A percentile compares a stretch with the other conserved stretches of the same genome.
Conservation (phyloP, 2,113 vertebrate species). For the Sceloporus tristichus region DNA sequence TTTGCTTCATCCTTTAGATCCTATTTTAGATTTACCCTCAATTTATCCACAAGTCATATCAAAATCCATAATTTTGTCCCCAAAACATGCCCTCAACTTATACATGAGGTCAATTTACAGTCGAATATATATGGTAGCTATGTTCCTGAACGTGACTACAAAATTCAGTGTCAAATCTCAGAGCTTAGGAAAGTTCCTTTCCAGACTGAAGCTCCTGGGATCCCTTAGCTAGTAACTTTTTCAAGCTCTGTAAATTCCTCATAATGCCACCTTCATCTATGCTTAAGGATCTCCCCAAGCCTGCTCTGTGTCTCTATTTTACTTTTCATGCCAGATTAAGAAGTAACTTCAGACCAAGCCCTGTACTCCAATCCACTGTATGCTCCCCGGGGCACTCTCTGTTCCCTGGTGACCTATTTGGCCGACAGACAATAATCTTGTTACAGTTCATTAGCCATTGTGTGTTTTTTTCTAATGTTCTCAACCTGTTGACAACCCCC, state of each 20-base stretch:
- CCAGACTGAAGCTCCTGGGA: no score
- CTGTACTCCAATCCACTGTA: not conserved
- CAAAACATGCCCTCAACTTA: no score
- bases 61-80: no score
- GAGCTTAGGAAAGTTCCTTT: no score
- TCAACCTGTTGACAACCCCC: not conserved
- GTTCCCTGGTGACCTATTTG: conserved; percentile 3
- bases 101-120: no score
- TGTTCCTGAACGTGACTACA: no score
- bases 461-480: not conserved
- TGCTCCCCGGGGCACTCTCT: not conserved
- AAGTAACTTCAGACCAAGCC: not conserved
- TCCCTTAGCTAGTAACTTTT: no score
- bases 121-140: no score
- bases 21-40: no score
- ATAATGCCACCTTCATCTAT: not conserved
- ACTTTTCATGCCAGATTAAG: not conserved
- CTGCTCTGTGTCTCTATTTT: not conserved
- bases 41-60: no score
- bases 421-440: not conserved
- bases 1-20: no score
- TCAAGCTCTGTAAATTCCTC: not conserved
- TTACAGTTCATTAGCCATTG: not conserved
- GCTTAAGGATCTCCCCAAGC: not conserved
- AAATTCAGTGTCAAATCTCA: no score